Percentiles rank a stretch among this genome's conserved stretches.
Evolutionary conservation across 2,888 invertebrate species (phyloP).

Genomic region (Orthosia gothica): DNA sequence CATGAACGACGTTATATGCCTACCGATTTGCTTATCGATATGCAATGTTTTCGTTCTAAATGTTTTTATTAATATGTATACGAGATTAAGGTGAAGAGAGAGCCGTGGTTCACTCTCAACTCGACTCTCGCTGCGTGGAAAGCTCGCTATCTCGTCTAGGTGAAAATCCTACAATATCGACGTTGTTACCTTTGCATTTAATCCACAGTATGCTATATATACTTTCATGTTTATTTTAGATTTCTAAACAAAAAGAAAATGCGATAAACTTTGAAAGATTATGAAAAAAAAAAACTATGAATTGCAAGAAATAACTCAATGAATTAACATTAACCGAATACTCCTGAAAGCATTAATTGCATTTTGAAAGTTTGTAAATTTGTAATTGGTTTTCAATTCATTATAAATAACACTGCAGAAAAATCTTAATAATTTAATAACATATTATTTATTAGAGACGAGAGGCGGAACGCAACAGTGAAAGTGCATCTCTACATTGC

Average conservation of each 20-base stretch:
- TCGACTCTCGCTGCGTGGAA: conserved; percentile 80
- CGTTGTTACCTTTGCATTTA: conserved; percentile 79
- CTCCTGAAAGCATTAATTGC: conserved; percentile 20
- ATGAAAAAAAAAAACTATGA: background rate
- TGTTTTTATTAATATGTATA: conserved; percentile 60
- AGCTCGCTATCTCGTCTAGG: conserved; percentile 83
- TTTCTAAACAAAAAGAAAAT: background rate
- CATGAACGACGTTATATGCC: conserved; percentile 63
- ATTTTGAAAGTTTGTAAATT: conserved; percentile 43
- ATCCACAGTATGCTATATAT: conserved; percentile 12
- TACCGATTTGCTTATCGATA: conserved; percentile 44
- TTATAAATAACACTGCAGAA: conserved; percentile 45
- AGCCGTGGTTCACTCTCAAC: conserved; percentile 60
- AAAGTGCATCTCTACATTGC: conserved; percentile 87
- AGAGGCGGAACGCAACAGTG: conserved; percentile 83
- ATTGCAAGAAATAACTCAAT: background rate
- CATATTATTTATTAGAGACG: conserved; percentile 69
- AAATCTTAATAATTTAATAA: conserved; percentile 61
- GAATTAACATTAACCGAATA: conserved; percentile 1
- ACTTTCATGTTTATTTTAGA: conserved; percentile 4
- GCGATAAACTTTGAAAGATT: background rate
- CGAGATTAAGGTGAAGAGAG: conserved; percentile 68
- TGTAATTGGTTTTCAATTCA: conserved; percentile 48
- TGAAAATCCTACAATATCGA: conserved; percentile 84
- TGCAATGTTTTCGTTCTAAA: conserved; percentile 43